Evolutionary conservation across 1,140 invertebrate species (phyloP).

Genomic region (Meloidogyne chitwoodi): DNA sequence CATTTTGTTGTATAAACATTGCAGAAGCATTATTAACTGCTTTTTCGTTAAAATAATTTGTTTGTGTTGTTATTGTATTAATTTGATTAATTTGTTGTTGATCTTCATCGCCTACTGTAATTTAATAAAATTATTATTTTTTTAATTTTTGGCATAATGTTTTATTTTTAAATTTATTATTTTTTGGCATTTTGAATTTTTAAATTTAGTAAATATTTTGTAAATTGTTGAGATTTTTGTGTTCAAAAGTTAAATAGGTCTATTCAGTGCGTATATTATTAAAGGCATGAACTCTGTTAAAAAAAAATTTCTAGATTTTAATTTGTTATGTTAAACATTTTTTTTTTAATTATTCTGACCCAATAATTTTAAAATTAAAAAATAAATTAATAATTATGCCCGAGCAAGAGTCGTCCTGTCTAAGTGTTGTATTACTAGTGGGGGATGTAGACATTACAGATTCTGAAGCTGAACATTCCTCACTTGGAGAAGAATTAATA

Average conservation of each 20-base stretch:
- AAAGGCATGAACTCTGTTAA: no score
- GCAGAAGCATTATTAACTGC: not conserved
- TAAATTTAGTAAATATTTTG: no score
- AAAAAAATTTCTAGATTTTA: no score
- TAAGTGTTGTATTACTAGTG: not conserved
- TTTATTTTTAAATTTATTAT: no score
- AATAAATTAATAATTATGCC: not conserved
- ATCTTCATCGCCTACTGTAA: not conserved
- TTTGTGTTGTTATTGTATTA: not conserved
- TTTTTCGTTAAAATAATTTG: not conserved
- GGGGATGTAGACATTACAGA: not conserved
- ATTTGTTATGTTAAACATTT: no score
- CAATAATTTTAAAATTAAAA: no score
- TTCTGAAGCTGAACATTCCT: not conserved
- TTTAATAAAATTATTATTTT: not conserved
- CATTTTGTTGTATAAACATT: not conserved
- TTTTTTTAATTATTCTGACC: no score
- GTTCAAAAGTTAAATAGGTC: no score
- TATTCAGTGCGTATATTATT: no score
- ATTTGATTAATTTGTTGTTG: not conserved
- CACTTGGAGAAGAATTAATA: not conserved
- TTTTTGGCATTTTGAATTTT: no score
- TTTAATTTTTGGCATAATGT: not conserved
- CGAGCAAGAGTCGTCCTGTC: not conserved
- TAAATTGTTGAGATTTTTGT: no score